Evolutionary conservation across 1,140 invertebrate genomes (phyloP).

Genomic region (Elysia chlorotica): DNA sequence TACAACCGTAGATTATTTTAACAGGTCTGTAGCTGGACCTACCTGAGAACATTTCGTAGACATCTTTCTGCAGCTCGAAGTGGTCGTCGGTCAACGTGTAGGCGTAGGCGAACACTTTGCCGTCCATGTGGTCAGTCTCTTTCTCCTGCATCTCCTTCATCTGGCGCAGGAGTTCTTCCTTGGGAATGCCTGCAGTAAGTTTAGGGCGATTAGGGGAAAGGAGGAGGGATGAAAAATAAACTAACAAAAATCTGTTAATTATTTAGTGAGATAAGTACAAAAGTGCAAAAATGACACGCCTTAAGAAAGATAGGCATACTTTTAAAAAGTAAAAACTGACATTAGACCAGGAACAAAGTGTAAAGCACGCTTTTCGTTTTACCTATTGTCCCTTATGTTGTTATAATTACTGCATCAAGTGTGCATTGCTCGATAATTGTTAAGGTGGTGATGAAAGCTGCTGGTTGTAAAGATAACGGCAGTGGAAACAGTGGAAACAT

Average conservation of each 20-base stretch:
- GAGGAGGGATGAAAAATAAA: too few species aligned
- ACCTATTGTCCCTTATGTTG: too few species aligned
- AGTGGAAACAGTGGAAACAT: too few species aligned
- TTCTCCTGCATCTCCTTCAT: constrained; percentile 37
- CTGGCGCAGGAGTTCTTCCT: constrained; percentile 37
- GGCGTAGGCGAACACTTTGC: constrained; percentile 55
- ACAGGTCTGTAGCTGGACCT: too few species aligned
- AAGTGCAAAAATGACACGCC: not conserved
- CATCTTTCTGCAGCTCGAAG: constrained; percentile 49
- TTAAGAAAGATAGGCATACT: not conserved
- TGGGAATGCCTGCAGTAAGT: constrained; percentile 32
- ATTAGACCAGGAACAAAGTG: not conserved
- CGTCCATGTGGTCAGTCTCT: constrained; percentile 40
- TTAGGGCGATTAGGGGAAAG: not conserved
- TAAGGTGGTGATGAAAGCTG: too few species aligned
- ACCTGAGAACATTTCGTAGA: constrained; percentile 51
- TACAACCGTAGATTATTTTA: too few species aligned
- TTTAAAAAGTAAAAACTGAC: not conserved
- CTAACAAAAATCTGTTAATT: too few species aligned
- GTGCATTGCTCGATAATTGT: too few species aligned
- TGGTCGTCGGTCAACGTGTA: constrained; percentile 50
- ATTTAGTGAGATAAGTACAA: not conserved
- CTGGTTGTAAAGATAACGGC: too few species aligned
- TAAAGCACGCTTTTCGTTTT: not conserved
- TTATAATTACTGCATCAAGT: too few species aligned